phyloP scores from a whole-genome alignment of 2,888 invertebrate species.

The Troglohyphantes excavatus region DNA sequence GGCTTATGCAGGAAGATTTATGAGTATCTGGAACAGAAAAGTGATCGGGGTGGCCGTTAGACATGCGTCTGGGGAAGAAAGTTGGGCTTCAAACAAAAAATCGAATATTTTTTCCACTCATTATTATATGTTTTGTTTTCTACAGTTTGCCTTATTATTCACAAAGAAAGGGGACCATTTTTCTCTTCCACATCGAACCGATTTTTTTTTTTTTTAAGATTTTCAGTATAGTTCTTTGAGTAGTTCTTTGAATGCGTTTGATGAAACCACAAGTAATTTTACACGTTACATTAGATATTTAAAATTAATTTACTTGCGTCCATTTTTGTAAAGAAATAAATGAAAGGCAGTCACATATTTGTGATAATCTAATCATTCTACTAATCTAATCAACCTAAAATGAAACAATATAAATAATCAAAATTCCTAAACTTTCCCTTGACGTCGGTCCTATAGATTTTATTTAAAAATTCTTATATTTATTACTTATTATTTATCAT shows the following conservation, averaged over 20 bases:
- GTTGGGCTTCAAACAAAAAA: slow-evolving; percentile 78
- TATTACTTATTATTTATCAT: too few relatives aligned
- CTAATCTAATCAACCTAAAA: too few relatives aligned
- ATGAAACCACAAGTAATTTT: too few relatives aligned
- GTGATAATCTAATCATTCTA: too few relatives aligned
- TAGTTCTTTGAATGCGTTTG: not conserved
- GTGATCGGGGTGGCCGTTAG: slow-evolving; percentile 66
- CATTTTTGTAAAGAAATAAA: too few relatives aligned
- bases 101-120: slow-evolving; percentile 61
- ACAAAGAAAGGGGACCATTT: slow-evolving; percentile 64
- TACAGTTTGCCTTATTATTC: slow-evolving; percentile 66
- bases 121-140: slow-evolving; percentile 75
- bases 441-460: too few relatives aligned
- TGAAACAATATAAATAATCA: too few relatives aligned
- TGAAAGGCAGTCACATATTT: too few relatives aligned
- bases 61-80: slow-evolving; percentile 70
- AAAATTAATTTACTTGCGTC: too few relatives aligned
- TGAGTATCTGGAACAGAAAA: slow-evolving; percentile 75
- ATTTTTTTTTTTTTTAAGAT: slow-evolving; percentile 25
- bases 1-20: slow-evolving; percentile 78
- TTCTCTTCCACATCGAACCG: slow-evolving; percentile 52
- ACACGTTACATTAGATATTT: too few relatives aligned
- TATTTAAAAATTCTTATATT: too few relatives aligned
- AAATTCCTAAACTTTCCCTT: too few relatives aligned
- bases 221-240: not conserved